A percentile compares a stretch with the other conserved stretches of the same genome.
phyloP scores from a whole-genome alignment of 2,888 invertebrate species.

The Dichetophora obliterata region DNA sequence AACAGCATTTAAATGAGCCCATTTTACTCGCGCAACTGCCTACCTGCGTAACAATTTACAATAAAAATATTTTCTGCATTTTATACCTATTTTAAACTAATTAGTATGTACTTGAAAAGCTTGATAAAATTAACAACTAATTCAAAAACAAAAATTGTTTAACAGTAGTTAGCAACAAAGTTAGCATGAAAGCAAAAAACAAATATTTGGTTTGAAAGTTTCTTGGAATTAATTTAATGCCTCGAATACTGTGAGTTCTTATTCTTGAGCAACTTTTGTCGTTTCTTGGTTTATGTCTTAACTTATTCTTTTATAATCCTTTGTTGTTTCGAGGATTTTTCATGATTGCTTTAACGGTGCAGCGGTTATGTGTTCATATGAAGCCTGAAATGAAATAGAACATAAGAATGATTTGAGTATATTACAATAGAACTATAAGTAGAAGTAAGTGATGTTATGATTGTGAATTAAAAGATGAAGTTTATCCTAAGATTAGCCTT shows the following conservation, averaged over 20 bases:
- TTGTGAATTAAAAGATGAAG: too few relatives aligned
- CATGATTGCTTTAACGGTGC: conserved; percentile 54
- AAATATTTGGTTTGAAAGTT: conserved; percentile 15
- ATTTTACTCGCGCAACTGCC: too few relatives aligned
- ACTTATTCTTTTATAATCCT: too few relatives aligned
- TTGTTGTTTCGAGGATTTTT: not conserved
- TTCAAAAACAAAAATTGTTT: not conserved
- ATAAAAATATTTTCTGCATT: not conserved
- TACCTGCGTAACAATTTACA: too few relatives aligned
- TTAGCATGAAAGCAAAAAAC: not conserved
- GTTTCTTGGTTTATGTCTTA: too few relatives aligned
- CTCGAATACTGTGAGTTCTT: not conserved
- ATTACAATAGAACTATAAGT: too few relatives aligned
- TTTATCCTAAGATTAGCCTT: too few relatives aligned
- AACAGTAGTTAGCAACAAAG: not conserved
- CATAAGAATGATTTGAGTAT: too few relatives aligned
- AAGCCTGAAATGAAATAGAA: conserved; percentile 53
- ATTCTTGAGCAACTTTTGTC: conserved; percentile 7
- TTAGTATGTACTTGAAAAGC: not conserved
- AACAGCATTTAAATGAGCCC: too few relatives aligned
- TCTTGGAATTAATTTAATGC: not conserved
- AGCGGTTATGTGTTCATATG: conserved; percentile 65
- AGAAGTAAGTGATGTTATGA: too few relatives aligned
- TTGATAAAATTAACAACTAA: not conserved
- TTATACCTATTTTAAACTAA: conserved; percentile 2